These are phyloP conservation scores for Lasioglossum pauxillum DNA, from an alignment of 2,888 invertebrate species.

Conservation along the genomic window DNA sequence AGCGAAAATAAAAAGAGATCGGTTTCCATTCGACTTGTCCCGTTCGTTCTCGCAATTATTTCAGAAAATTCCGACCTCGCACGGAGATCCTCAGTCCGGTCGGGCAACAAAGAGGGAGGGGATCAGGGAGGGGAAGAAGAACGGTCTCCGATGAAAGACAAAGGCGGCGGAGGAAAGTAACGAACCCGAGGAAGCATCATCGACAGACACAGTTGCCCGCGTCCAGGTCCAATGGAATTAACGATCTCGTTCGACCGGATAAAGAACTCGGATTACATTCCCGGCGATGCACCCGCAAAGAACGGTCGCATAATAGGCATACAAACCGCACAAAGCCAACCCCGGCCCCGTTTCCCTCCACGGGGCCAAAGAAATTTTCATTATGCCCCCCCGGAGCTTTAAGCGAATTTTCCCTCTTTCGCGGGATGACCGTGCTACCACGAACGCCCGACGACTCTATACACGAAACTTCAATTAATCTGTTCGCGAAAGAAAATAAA, in stretches of 20 bases:
- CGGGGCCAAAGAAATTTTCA: conserved; percentile 7
- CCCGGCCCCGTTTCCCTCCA: neutral
- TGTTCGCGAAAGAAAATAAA: neutral
- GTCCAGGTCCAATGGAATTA: neutral
- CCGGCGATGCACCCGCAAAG: conserved; percentile 18
- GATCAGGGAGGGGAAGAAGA: neutral
- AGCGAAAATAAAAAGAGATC: neutral
- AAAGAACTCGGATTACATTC: conserved; percentile 6
- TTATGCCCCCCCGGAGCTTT: neutral
- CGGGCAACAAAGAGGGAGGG: neutral
- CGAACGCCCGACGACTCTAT: neutral
- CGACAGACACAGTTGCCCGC: neutral
- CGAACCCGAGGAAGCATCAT: conserved; percentile 4
- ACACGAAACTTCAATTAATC: neutral
- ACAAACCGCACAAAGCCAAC: conserved; percentile 1
- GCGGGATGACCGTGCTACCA: neutral
- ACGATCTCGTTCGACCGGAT: conserved; percentile 6
- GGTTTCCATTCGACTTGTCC: neutral
- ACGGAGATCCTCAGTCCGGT: neutral
- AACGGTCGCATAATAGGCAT: conserved; percentile 12
- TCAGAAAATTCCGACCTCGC: neutral
- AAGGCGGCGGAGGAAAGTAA: neutral
- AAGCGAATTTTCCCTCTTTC: neutral
- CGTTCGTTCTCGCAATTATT: neutral
- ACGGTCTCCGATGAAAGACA: neutral